A percentile compares a stretch with the other conserved stretches of the same genome.
Conservation (phyloP, 2,888 invertebrate species). For the Campoplex nolae region DNA sequence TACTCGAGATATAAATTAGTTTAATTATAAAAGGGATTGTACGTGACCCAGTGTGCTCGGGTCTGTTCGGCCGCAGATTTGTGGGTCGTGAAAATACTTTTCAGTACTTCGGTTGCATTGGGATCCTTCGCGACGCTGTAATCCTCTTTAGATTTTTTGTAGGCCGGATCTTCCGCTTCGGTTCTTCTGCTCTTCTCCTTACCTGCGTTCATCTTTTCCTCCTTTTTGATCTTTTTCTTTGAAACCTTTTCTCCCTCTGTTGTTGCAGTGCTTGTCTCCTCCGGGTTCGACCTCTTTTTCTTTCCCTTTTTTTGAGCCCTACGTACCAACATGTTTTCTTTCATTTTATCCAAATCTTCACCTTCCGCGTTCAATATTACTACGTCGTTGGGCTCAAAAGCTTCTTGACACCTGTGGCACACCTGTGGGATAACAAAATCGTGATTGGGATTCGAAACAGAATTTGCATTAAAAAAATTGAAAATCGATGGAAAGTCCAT, state of each 20-base stretch:
- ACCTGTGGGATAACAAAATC: conserved; percentile 66
- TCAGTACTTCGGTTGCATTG: conserved; percentile 95
- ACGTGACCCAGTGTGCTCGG: conserved; percentile 98
- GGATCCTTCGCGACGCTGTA: conserved; percentile 97
- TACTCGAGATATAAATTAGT: not conserved
- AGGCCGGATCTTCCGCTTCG: conserved; percentile 87
- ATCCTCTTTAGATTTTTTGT: conserved; percentile 91
- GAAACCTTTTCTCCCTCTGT: conserved; percentile 78
- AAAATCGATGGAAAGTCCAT: too few relatives aligned
- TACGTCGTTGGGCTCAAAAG: conserved; percentile 91
- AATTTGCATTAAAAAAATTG: too few relatives aligned
- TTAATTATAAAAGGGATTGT: conserved; percentile 95
- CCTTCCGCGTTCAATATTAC: conserved; percentile 92
- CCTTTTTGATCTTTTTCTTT: conserved; percentile 82
- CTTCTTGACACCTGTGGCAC: conserved; percentile 90
- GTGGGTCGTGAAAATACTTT: conserved; percentile 97
- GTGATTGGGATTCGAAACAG: not conserved
- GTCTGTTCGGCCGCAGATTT: conserved; percentile 94
- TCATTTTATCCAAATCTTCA: conserved; percentile 85
- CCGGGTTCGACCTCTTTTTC: conserved; percentile 85
- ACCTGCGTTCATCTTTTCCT: conserved; percentile 80
- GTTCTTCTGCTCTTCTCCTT: conserved; percentile 76
- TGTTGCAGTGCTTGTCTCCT: conserved; percentile 68
- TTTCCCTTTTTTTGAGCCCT: conserved; percentile 89
- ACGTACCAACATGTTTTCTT: conserved; percentile 90